phyloP scores from a whole-genome alignment of 2,113 vertebrate genomes.

The Tiliqua scincoides region DNA sequence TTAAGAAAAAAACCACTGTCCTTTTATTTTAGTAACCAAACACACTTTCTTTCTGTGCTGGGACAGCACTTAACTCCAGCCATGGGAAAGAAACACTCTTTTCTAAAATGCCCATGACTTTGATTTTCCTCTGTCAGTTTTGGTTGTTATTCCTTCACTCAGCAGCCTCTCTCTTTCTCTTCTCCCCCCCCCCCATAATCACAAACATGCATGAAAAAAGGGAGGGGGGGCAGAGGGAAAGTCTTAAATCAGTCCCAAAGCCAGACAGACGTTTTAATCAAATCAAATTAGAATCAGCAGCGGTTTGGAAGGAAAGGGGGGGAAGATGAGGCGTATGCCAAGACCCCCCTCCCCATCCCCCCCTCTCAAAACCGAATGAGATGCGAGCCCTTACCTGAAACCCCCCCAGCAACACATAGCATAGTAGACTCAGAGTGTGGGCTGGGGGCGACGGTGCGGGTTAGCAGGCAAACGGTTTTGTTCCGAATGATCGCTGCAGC shows the following conservation, averaged over 20 bases:
- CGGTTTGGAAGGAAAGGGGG: neutral
- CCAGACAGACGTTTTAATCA: conserved; percentile 70
- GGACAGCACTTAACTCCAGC: conserved; percentile 15
- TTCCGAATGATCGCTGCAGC: conserved; percentile 38
- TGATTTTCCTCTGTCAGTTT: conserved; percentile 64
- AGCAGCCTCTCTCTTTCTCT: conserved; percentile 26
- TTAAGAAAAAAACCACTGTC: neutral
- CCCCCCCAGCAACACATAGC: conserved; percentile 68
- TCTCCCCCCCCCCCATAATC: conserved; percentile 58
- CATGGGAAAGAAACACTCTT: neutral
- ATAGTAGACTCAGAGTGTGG: conserved; percentile 66
- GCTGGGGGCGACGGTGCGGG: conserved; percentile 11
- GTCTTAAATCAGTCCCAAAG: conserved; percentile 71
- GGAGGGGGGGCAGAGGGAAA: conserved; percentile 51
- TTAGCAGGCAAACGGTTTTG: conserved; percentile 21
- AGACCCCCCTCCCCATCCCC: conserved; percentile 51
- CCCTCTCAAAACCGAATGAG: conserved; percentile 25
- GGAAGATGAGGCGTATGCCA: conserved; percentile 12
- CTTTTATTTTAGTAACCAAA: conserved; percentile 16
- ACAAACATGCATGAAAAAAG: conserved; percentile 74
- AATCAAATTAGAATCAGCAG: conserved; percentile 70
- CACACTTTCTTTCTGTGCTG: neutral
- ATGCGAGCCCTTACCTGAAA: conserved; percentile 63
- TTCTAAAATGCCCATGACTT: conserved; percentile 41
- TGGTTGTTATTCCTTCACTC: conserved; percentile 65